Conservation (phyloP, 2,113 vertebrate genomes). For the Peromyscus polionotus region DNA sequence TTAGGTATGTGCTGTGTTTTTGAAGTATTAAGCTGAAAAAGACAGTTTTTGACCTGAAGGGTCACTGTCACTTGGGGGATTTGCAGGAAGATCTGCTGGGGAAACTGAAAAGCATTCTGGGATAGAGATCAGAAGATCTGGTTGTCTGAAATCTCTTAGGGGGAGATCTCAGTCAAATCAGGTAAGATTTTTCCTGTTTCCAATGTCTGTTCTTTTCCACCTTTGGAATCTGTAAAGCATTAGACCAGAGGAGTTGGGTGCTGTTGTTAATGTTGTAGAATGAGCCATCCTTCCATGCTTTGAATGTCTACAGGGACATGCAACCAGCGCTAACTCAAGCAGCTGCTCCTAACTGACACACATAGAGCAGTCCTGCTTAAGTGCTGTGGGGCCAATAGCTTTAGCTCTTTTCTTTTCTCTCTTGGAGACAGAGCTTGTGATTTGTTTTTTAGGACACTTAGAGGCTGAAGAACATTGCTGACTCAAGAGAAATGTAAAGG, state of each 20-base stretch:
- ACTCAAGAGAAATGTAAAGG: constrained; percentile 75
- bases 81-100: too few species aligned
- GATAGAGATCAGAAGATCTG: neutral
- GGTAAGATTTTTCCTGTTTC: neutral
- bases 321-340: neutral
- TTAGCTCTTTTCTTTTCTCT: neutral
- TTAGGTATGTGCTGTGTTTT: neutral
- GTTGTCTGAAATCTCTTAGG: neutral
- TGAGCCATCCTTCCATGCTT: neutral
- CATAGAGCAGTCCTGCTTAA: neutral
- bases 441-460: constrained; percentile 66
- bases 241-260: neutral
- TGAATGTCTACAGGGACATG: neutral
- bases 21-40: neutral
- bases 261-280: neutral
- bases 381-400: neutral
- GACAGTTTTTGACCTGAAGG: neutral
- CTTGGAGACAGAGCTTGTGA: constrained; percentile 36
- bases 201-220: neutral
- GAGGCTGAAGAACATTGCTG: constrained; percentile 72
- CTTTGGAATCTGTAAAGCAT: neutral
- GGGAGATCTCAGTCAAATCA: neutral
- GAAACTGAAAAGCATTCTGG: neutral
- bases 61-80: neutral
- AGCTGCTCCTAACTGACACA: neutral